Percentiles rank a stretch among this genome's conserved stretches.
Evolutionary conservation across 2,888 invertebrate genomes (phyloP).

Genomic region (Heterodera filipjevi): DNA sequence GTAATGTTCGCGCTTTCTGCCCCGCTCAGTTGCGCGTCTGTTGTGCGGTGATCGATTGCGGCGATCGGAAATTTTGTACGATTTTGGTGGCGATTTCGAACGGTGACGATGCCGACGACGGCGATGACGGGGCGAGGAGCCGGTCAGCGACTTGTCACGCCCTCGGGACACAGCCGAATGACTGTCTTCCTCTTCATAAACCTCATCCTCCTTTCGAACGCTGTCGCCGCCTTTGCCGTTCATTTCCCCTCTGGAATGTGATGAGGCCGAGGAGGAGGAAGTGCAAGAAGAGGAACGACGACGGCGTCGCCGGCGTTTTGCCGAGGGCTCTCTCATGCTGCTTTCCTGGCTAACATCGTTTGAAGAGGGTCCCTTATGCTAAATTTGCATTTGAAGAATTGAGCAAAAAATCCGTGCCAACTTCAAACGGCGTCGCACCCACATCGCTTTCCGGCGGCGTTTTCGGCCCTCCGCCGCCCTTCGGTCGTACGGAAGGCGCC

Average conservation of each 20-base stretch:
- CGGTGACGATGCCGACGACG: background rate
- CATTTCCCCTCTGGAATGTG: background rate
- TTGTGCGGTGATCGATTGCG: background rate
- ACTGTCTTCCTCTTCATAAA: background rate
- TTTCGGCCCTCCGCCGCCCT: slow-evolving; percentile 14
- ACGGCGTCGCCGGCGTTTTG: background rate
- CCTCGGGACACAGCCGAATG: background rate
- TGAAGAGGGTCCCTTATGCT: background rate
- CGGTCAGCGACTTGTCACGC: background rate
- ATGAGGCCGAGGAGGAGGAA: background rate
- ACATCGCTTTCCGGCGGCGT: slow-evolving; percentile 25
- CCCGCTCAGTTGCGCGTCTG: background rate
- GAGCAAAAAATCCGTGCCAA: background rate
- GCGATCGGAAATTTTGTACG: slow-evolving; percentile 7
- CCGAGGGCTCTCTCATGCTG: slow-evolving; percentile 3
- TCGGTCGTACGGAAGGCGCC: slow-evolving; percentile 5
- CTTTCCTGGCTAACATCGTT: background rate
- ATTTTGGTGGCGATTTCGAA: background rate
- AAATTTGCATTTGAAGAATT: background rate
- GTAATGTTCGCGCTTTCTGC: background rate
- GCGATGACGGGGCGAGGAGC: background rate
- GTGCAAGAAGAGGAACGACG: background rate
- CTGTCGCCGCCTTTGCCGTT: background rate
- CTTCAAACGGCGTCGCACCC: slow-evolving; percentile 8
- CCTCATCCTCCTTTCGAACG: background rate